phyloP scores from a whole-genome alignment of 2,797 vertebrate species.

The Rhinogobio ventralis region DNA sequence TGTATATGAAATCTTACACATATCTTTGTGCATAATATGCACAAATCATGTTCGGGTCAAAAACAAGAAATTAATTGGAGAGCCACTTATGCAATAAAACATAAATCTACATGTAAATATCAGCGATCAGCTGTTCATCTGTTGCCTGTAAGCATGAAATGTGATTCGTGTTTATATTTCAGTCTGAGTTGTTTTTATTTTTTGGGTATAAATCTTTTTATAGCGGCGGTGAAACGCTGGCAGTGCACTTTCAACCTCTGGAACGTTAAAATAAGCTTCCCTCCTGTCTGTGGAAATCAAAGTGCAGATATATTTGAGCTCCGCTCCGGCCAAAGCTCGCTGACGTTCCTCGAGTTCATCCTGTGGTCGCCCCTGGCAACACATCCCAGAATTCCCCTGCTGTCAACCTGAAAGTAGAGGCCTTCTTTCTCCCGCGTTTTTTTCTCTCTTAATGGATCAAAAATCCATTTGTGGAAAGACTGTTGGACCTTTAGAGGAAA shows the following conservation, averaged over 20 bases:
- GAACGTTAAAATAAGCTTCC: conserved; percentile 54
- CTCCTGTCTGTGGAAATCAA: conserved; percentile 58
- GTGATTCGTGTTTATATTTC: conserved; percentile 3
- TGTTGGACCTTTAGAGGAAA: conserved; percentile 53
- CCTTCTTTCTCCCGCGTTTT: conserved; percentile 44
- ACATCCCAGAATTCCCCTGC: conserved; percentile 61
- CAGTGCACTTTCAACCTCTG: conserved; percentile 47
- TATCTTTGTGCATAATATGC: background rate
- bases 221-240: conserved; percentile 31
- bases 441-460: conserved; percentile 59
- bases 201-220: conserved; percentile 26
- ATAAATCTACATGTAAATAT: background rate
- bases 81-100: background rate
- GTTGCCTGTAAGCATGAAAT: conserved; percentile 9
- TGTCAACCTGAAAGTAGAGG: conserved; percentile 58
- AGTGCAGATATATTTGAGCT: conserved; percentile 62
- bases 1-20: background rate
- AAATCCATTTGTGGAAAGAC: conserved; percentile 60
- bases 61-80: background rate
- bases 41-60: background rate
- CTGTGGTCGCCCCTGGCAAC: conserved; percentile 58
- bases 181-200: background rate
- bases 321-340: conserved; percentile 49
- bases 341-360: conserved; percentile 58
- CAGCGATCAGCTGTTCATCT: background rate